A percentile compares a stretch with the other conserved stretches of the same genome.
These are phyloP conservation scores for Stomorhina lunata DNA, from an alignment of 2,888 invertebrate species.

Conservation along the genomic window DNA sequence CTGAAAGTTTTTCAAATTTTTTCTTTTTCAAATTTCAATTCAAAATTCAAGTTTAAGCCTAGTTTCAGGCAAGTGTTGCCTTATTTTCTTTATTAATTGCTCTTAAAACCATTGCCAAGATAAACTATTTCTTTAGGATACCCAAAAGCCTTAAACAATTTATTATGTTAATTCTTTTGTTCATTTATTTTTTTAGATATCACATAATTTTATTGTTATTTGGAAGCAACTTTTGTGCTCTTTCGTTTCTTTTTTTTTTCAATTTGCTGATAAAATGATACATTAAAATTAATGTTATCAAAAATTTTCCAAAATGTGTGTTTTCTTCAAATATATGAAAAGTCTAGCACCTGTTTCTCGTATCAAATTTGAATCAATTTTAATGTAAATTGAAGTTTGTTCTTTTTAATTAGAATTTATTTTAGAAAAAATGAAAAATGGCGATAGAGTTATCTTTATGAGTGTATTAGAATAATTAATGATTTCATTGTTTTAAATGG, in stretches of 20 bases:
- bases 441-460: no score
- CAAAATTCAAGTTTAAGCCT: slow-evolving; percentile 13
- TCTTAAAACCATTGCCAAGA: slow-evolving; percentile 60
- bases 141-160: slow-evolving; percentile 51
- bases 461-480: no score
- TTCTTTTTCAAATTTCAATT: slow-evolving; percentile 8
- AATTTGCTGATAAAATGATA: slow-evolving; percentile 1
- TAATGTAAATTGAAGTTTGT: no score
- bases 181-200: slow-evolving; percentile 24
- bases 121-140: slow-evolving; percentile 50
- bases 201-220: slow-evolving; percentile 50
- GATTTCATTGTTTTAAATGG: no score
- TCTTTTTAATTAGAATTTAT: no score
- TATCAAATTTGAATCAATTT: not conserved
- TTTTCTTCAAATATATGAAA: not conserved
- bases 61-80: slow-evolving; percentile 29
- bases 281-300: not conserved
- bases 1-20: slow-evolving; percentile 41
- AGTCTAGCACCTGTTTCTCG: slow-evolving; percentile 56
- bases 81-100: slow-evolving; percentile 63
- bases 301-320: not conserved
- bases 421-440: no score
- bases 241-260: not conserved
- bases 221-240: slow-evolving; percentile 6
- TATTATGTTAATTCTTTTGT: slow-evolving; percentile 51